These are phyloP conservation scores for Drosophila macrospina DNA, from an alignment of 2,888 invertebrate genomes.

Conservation along the genomic window DNA sequence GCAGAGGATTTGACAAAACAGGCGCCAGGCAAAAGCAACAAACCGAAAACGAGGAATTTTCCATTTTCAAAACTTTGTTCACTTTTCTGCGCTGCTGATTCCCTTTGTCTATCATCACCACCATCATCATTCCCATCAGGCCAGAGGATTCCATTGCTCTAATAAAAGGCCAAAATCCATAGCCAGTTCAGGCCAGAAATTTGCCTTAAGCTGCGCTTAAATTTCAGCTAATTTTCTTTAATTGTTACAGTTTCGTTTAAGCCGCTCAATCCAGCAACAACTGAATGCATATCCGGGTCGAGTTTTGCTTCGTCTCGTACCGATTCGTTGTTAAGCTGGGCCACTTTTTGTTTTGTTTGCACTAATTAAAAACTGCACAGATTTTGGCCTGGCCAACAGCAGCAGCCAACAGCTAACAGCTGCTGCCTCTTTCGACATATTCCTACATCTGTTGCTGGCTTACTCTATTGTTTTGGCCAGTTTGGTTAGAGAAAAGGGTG, in stretches of 20 bases:
- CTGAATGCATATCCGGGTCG: constrained; percentile 6
- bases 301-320: constrained; percentile 7
- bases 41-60: constrained; percentile 5
- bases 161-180: constrained; percentile 58
- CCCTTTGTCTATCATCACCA: constrained; percentile 34
- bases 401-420: too few relatives aligned
- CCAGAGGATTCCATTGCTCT: constrained; percentile 56
- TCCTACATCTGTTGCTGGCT: not conserved
- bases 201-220: constrained; percentile 77
- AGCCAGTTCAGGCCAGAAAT: constrained; percentile 49
- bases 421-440: not conserved
- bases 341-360: constrained; percentile 70
- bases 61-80: constrained; percentile 31
- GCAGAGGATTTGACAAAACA: constrained; percentile 41
- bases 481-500: constrained; percentile 65
- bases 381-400: constrained; percentile 1
- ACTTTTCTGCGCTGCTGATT: constrained; percentile 42
- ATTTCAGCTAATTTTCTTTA: constrained; percentile 80
- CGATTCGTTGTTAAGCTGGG: constrained; percentile 28
- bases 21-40: constrained; percentile 61
- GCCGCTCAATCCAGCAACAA: constrained; percentile 25
- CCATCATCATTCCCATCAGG: not conserved
- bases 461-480: constrained; percentile 25
- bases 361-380: constrained; percentile 68
- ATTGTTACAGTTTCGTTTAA: constrained; percentile 73